phyloP scores from a whole-genome alignment of 1,140 invertebrate genomes.

The Zeugodacus cucurbitae region DNA sequence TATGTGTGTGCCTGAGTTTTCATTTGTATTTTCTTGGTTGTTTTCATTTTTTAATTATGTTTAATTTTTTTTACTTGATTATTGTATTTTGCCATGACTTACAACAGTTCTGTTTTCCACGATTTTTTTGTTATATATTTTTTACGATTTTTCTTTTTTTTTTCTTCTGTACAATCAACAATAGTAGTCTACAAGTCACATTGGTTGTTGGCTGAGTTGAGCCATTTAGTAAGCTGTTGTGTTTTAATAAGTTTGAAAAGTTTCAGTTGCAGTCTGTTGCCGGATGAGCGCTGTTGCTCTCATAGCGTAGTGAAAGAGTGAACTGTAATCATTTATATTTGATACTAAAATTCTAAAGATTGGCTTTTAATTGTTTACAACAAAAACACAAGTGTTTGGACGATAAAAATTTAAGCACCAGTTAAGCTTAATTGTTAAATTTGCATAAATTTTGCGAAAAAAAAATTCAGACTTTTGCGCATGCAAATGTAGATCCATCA shows the following conservation, averaged over 20 bases:
- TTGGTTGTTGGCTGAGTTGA: background rate
- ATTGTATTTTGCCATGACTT: constrained; percentile 28
- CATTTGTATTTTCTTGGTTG: background rate
- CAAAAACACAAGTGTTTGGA: background rate
- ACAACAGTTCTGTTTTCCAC: constrained; percentile 13
- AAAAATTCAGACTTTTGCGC: background rate
- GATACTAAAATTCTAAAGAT: background rate
- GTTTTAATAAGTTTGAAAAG: constrained; percentile 35
- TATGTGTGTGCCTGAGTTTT: background rate
- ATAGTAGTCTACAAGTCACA: background rate
- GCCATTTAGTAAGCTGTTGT: constrained; percentile 14
- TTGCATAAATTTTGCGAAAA: background rate
- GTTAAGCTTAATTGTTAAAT: background rate
- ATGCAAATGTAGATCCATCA: background rate
- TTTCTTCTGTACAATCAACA: background rate
- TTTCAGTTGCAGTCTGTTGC: constrained; percentile 63
- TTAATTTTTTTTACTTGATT: constrained; percentile 9
- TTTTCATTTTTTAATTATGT: background rate
- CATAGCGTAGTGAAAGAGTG: background rate
- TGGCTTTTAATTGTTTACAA: background rate
- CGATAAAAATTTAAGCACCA: background rate
- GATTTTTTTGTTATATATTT: background rate
- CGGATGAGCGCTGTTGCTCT: constrained; percentile 50
- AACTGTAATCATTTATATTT: background rate
- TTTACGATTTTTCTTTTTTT: background rate